Evolutionary conservation across 2,113 vertebrate species (phyloP).

Genomic region (Gallinago paraguaiae): DNA sequence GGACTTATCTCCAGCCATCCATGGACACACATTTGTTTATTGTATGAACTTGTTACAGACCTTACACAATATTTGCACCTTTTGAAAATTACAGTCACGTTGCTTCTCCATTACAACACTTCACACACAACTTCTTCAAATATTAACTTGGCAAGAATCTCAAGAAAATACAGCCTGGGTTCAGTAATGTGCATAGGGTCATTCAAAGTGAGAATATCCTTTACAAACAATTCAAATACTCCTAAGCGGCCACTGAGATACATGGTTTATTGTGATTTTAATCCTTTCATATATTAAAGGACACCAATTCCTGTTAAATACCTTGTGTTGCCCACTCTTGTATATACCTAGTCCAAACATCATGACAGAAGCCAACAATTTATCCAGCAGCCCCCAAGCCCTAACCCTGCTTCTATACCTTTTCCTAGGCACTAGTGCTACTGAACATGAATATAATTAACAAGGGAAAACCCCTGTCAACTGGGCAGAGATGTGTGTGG

Average conservation of each 20-base stretch:
- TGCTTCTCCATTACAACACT: not conserved
- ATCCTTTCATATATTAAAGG: not conserved
- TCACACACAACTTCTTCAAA: not conserved
- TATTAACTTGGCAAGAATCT: not conserved
- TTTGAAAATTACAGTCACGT: not conserved
- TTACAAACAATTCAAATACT: not conserved
- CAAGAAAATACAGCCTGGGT: not conserved
- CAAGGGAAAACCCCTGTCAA: not conserved
- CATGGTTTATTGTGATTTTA: not conserved
- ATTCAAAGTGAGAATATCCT: not conserved
- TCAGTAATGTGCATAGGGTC: not conserved
- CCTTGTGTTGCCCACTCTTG: not conserved
- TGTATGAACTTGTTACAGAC: not conserved
- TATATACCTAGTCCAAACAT: not conserved
- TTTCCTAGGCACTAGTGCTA: not conserved
- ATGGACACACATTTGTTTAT: not conserved
- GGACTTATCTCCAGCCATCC: not conserved
- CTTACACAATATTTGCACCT: not conserved
- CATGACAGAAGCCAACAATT: not conserved
- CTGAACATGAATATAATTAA: not conserved
- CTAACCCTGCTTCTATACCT: not conserved
- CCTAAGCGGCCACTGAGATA: accelerated
- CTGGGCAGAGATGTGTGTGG: not conserved
- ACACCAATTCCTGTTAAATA: not conserved
- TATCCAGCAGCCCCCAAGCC: not conserved